phyloP scores from a whole-genome alignment of 2,113 vertebrate genomes.

The Coptodon rendalli region DNA sequence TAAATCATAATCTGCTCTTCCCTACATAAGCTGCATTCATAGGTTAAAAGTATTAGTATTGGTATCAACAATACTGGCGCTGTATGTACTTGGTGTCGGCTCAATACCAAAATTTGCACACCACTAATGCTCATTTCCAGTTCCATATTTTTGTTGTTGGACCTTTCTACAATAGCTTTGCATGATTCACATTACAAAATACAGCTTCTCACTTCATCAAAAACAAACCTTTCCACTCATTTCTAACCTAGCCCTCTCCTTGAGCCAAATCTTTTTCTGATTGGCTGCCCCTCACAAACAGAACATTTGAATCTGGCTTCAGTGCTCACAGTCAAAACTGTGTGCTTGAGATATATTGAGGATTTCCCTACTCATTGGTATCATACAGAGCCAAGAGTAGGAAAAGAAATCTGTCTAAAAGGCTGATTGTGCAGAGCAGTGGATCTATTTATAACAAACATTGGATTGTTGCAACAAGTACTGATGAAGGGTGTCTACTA shows the following conservation, averaged over 20 bases:
- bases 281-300: not conserved
- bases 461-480: not conserved
- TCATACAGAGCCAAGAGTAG: not conserved
- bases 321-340: not conserved
- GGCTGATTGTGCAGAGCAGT: not conserved
- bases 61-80: not conserved
- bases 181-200: not conserved
- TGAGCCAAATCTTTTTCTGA: not conserved
- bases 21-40: not conserved
- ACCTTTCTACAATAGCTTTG: not conserved
- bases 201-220: not conserved
- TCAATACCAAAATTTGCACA: not conserved
- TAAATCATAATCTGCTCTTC: not conserved
- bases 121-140: not conserved
- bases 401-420: not conserved
- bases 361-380: not conserved
- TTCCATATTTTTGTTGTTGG: not conserved
- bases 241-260: not conserved
- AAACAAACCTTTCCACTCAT: not conserved
- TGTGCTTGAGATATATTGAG: not conserved
- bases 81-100: not conserved
- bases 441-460: not conserved
- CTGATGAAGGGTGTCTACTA: not conserved
- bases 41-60: not conserved
- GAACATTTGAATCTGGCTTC: not conserved